Conservation (phyloP, 2,888 invertebrate species). For the Autographa pulchrina region DNA sequence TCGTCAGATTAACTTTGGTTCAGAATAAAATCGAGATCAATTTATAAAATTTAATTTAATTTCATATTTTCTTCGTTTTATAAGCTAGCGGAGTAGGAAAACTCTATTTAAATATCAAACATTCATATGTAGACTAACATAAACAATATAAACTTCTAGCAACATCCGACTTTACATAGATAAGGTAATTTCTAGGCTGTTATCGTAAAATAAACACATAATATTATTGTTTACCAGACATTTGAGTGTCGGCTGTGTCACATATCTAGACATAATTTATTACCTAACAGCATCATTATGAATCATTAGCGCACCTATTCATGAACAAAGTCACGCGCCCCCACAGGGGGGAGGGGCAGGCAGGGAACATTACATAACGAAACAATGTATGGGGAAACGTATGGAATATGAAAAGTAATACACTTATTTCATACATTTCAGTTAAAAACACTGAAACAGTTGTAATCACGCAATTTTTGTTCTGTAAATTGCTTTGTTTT, state of each 20-base stretch:
- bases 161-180: background rate
- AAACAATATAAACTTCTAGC: background rate
- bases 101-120: background rate
- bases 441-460: too few species aligned
- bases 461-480: too few species aligned
- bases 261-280: constrained; percentile 3
- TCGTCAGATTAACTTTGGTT: too few species aligned
- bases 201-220: background rate
- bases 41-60: too few species aligned
- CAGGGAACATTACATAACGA: background rate
- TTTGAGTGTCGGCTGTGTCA: background rate
- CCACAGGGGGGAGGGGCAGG: background rate
- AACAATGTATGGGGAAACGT: too few species aligned
- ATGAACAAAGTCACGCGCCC: background rate
- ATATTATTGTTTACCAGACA: constrained; percentile 12
- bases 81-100: background rate
- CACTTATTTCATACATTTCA: too few species aligned
- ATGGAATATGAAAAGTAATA: too few species aligned
- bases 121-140: too few species aligned
- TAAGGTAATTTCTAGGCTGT: background rate
- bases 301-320: background rate
- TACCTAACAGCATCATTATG: background rate
- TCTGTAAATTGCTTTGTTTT: too few species aligned
- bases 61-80: too few species aligned
- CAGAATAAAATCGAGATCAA: too few species aligned